Conservation (phyloP, 2,888 invertebrate species). For the Dioctria linearis region DNA sequence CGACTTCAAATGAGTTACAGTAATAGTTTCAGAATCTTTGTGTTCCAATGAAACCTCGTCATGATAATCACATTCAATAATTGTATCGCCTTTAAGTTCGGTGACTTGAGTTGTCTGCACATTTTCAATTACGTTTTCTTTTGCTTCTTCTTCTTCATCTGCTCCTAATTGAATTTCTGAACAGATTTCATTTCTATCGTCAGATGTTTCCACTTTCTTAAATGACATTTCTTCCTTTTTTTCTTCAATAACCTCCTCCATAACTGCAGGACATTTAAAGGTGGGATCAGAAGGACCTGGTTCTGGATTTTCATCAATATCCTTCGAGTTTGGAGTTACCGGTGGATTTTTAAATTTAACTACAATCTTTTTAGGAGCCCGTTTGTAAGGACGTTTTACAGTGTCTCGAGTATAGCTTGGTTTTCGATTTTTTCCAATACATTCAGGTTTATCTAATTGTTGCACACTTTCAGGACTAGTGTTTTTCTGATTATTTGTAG, state of each 20-base stretch:
- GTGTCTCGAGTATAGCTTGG: neutral
- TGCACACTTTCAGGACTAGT: neutral
- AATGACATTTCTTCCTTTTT: neutral
- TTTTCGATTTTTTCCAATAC: neutral
- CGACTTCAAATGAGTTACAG: neutral
- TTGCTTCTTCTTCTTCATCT: neutral
- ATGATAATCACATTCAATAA: too few species aligned
- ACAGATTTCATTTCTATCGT: neutral
- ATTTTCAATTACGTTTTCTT: too few species aligned
- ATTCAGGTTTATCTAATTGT: neutral
- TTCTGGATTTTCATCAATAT: neutral
- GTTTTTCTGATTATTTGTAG: constrained; percentile 59
- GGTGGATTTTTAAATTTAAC: constrained; percentile 63
- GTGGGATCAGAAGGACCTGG: neutral
- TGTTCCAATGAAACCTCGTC: neutral
- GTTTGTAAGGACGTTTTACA: constrained; percentile 61
- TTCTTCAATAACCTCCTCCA: neutral
- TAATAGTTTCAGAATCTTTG: neutral
- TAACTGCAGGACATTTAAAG: constrained; percentile 3
- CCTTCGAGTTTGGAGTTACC: neutral
- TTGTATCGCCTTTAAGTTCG: too few species aligned
- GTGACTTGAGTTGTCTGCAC: too few species aligned
- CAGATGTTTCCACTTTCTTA: neutral
- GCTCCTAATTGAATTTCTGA: neutral
- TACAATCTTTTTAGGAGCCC: constrained; percentile 67